Evolutionary conservation across 2,888 invertebrate species (phyloP).

Genomic region (Corythucha ciliata): DNA sequence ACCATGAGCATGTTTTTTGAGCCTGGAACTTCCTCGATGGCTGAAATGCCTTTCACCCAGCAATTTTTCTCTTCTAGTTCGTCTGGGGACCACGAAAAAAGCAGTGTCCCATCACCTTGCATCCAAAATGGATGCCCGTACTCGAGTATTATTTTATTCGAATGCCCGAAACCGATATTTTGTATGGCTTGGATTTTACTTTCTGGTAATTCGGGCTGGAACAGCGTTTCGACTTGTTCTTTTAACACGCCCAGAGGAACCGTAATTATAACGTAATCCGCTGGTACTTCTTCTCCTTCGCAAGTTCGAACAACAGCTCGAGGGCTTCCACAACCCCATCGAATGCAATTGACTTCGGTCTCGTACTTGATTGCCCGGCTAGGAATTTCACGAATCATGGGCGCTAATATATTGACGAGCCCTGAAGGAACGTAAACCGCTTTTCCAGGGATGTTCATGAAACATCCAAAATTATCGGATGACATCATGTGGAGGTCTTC

Average conservation of each 20-base stretch:
- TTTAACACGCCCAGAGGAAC: constrained; percentile 71
- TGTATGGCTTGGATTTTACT: constrained; percentile 60
- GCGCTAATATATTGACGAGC: constrained; percentile 57
- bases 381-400: constrained; percentile 54
- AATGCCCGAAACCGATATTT: constrained; percentile 58
- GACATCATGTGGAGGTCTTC: constrained; percentile 52
- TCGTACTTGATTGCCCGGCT: constrained; percentile 50
- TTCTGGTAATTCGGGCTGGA: constrained; percentile 59
- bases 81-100: constrained; percentile 60
- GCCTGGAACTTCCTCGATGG: constrained; percentile 60
- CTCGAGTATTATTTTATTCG: constrained; percentile 69
- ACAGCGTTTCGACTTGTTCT: constrained; percentile 59
- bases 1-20: constrained; percentile 66
- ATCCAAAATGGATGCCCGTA: constrained; percentile 65
- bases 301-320: constrained; percentile 42
- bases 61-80: constrained; percentile 47
- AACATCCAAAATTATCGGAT: constrained; percentile 62
- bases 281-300: constrained; percentile 58
- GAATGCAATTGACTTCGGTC: constrained; percentile 58
- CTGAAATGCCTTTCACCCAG: constrained; percentile 57
- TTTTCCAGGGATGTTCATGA: constrained; percentile 57
- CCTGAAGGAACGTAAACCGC: constrained; percentile 55
- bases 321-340: constrained; percentile 48
- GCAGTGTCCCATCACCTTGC: constrained; percentile 58
- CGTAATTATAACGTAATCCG: constrained; percentile 70